phyloP scores from a whole-genome alignment of 1,140 invertebrate genomes.

The Gryon sp. region DNA sequence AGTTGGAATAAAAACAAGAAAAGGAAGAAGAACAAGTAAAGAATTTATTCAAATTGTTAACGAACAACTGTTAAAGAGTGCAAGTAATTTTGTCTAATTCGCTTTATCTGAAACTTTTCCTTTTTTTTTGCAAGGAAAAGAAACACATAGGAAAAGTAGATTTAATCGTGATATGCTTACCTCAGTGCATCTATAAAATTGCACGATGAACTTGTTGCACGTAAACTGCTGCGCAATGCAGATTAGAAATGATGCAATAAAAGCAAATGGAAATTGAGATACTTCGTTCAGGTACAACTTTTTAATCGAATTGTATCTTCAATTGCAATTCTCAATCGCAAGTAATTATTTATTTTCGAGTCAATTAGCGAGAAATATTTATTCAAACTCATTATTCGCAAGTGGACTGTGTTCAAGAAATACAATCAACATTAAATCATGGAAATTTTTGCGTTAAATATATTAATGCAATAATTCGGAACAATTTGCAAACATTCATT shows the following conservation, averaged over 20 bases:
- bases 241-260: conserved; percentile 54
- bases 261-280: conserved; percentile 51
- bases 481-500: no score
- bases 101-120: neutral
- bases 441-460: no score
- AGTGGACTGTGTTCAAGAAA: no score
- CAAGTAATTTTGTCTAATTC: conserved; percentile 2
- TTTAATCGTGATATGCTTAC: conserved; percentile 48
- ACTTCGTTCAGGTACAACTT: conserved; percentile 24
- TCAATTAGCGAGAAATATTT: conserved; percentile 3
- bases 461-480: no score
- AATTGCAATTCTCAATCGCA: conserved; percentile 20
- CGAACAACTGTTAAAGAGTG: no score
- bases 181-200: conserved; percentile 47
- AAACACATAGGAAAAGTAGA: neutral
- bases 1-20: no score
- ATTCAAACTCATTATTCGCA: neutral
- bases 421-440: no score
- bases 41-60: no score
- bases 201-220: conserved; percentile 51
- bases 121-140: no score
- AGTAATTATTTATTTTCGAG: conserved; percentile 39
- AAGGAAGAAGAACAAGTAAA: no score
- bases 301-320: conserved; percentile 37
- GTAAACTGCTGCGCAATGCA: conserved; percentile 48